phyloP scores from a whole-genome alignment of 2,888 invertebrate genomes.

The Callimorpha dominula region DNA sequence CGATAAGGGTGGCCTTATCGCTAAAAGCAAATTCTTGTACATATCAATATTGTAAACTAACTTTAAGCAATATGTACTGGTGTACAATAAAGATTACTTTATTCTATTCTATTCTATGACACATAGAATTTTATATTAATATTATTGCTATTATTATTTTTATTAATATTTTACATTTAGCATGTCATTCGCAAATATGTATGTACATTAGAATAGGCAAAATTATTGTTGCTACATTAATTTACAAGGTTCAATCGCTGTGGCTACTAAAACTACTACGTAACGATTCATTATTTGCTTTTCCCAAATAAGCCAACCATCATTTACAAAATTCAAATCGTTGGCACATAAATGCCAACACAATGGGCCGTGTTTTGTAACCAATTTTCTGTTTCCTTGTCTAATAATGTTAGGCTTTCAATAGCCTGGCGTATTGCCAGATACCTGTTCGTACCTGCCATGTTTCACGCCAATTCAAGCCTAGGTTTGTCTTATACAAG shows the following conservation, averaged over 20 bases:
- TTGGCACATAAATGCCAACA: slow-evolving; percentile 22
- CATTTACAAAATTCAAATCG: slow-evolving; percentile 22
- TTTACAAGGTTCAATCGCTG: not conserved
- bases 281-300: not conserved
- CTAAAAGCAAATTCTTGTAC: no score
- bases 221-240: not conserved
- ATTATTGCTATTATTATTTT: no score
- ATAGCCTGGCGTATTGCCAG: slow-evolving; percentile 45
- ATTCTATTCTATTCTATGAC: no score
- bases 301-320: slow-evolving; percentile 7
- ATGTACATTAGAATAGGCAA: no score
- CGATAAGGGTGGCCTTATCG: no score
- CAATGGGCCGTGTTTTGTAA: slow-evolving; percentile 32
- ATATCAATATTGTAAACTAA: no score
- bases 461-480: slow-evolving; percentile 39
- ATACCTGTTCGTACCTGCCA: slow-evolving; percentile 50
- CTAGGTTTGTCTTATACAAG: slow-evolving; percentile 12
- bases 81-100: no score
- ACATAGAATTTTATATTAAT: no score
- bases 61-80: no score
- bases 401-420: slow-evolving; percentile 37
- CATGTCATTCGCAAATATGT: not conserved
- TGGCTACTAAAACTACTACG: not conserved
- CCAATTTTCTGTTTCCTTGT: slow-evolving; percentile 42
- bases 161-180: no score